Evolutionary conservation across 1,140 invertebrate genomes (phyloP).

Genomic region (Spodoptera frugiperda): DNA sequence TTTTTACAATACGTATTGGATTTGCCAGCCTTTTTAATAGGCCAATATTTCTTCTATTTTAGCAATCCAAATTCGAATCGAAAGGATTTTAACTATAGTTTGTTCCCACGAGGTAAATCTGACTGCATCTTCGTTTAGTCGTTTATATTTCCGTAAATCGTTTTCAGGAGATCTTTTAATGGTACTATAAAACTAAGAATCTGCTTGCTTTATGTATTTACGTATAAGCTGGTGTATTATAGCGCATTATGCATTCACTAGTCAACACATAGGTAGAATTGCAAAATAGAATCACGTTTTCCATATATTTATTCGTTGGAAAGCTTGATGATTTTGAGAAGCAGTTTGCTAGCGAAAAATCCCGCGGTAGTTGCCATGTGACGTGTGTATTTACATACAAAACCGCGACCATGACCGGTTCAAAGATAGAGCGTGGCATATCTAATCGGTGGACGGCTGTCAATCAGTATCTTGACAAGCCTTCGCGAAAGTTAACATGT

Average conservation of each 20-base stretch:
- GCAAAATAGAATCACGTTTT: slow-evolving; percentile 47
- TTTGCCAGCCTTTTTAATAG: slow-evolving; percentile 10
- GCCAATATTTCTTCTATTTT: slow-evolving; percentile 25
- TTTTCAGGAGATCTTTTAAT: slow-evolving; percentile 35
- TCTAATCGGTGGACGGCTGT: slow-evolving; percentile 78
- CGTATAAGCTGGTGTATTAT: neutral
- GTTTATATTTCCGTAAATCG: slow-evolving; percentile 23
- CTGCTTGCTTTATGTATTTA: slow-evolving; percentile 14
- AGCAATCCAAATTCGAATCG: neutral
- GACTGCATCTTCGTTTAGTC: slow-evolving; percentile 15
- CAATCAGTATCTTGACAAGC: slow-evolving; percentile 68
- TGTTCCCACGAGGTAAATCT: slow-evolving; percentile 9
- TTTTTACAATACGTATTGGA: slow-evolving; percentile 26
- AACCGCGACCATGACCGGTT: slow-evolving; percentile 68
- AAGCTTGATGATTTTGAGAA: slow-evolving; percentile 53
- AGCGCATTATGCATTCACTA: slow-evolving; percentile 38
- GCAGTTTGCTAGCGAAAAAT: slow-evolving; percentile 59
- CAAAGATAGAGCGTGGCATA: slow-evolving; percentile 73
- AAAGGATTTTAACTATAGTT: slow-evolving; percentile 29
- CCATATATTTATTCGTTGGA: slow-evolving; percentile 35
- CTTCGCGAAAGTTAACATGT: slow-evolving; percentile 58
- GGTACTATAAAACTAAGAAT: slow-evolving; percentile 37
- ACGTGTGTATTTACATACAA: slow-evolving; percentile 80
- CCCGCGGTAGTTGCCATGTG: slow-evolving; percentile 55
- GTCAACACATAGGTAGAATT: slow-evolving; percentile 43